Conservation (phyloP, 2,113 vertebrate species). For the Microtus oregoni region DNA sequence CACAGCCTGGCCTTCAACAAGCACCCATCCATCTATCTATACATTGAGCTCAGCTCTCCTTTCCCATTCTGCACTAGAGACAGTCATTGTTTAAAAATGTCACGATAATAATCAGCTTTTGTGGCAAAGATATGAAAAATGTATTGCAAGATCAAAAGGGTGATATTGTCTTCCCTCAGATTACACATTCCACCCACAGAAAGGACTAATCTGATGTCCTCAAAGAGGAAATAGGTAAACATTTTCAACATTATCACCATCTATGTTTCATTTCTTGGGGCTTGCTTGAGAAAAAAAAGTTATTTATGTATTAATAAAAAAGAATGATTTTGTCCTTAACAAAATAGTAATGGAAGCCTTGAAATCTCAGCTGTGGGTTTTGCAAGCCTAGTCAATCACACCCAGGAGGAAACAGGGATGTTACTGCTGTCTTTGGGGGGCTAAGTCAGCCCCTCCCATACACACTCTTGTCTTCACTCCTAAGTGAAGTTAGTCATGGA, state of each 20-base stretch:
- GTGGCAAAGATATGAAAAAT: conserved; percentile 77
- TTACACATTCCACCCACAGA: conserved; percentile 69
- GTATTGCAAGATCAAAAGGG: conserved; percentile 69
- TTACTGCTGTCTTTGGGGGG: accelerated
- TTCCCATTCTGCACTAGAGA: neutral
- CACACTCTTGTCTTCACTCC: neutral
- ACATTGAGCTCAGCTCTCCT: conserved; percentile 27
- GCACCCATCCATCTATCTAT: conserved; percentile 60
- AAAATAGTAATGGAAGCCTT: conserved; percentile 64
- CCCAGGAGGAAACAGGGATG: neutral
- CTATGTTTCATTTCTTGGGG: conserved; percentile 76
- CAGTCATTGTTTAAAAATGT: conserved; percentile 82
- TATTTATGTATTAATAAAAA: conserved; percentile 80
- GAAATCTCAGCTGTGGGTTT: conserved; percentile 43
- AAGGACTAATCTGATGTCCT: conserved; percentile 79
- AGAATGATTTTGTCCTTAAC: conserved; percentile 76
- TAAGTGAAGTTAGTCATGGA: neutral
- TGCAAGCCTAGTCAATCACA: neutral
- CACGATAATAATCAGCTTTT: conserved; percentile 79
- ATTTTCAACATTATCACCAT: conserved; percentile 75
- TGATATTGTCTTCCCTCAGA: conserved; percentile 74
- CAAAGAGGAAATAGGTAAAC: conserved; percentile 76
- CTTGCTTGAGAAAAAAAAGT: conserved; percentile 65
- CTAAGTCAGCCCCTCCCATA: too few species aligned
- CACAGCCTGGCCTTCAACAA: conserved; percentile 26